phyloP scores from a whole-genome alignment of 2,113 vertebrate genomes.

The Procavia capensis region DNA sequence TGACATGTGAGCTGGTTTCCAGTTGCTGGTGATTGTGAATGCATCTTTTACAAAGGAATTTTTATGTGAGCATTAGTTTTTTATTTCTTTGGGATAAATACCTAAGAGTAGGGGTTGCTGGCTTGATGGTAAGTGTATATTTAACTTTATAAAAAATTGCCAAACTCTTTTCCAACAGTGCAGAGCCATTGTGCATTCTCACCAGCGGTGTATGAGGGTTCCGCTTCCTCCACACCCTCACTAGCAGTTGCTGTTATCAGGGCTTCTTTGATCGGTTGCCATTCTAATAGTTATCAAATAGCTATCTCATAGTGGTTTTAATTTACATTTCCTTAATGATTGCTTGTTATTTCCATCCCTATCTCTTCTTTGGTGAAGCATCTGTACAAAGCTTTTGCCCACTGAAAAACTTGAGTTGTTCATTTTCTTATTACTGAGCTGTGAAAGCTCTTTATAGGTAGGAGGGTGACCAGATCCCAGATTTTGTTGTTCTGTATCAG shows the following conservation, averaged over 20 bases:
- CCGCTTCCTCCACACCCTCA: not conserved
- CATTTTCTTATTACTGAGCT: not conserved
- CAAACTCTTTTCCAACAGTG: not conserved
- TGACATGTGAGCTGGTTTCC: not conserved
- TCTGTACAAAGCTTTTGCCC: not conserved
- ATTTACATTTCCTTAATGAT: not conserved
- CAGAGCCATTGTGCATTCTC: not conserved
- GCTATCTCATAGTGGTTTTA: not conserved
- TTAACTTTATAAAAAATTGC: slow-evolving; percentile 31
- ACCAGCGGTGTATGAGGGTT: not conserved
- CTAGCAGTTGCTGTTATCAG: not conserved
- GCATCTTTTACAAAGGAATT: not conserved
- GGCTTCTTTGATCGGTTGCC: not conserved
- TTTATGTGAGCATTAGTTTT: not conserved
- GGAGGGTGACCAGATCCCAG: not conserved
- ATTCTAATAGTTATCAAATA: not conserved
- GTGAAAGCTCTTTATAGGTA: not conserved
- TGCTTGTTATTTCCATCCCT: not conserved
- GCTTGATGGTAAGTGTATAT: not conserved
- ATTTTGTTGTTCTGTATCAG: not conserved
- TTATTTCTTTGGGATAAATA: not conserved
- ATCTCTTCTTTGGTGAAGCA: slow-evolving; percentile 15
- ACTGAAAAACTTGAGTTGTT: not conserved
- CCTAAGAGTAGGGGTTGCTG: not conserved
- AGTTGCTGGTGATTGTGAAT: not conserved